A percentile compares a stretch with the other conserved stretches of the same genome.
These are phyloP conservation scores for Zaprionus vittiger DNA, from an alignment of 1,140 invertebrate genomes.

Conservation along the genomic window DNA sequence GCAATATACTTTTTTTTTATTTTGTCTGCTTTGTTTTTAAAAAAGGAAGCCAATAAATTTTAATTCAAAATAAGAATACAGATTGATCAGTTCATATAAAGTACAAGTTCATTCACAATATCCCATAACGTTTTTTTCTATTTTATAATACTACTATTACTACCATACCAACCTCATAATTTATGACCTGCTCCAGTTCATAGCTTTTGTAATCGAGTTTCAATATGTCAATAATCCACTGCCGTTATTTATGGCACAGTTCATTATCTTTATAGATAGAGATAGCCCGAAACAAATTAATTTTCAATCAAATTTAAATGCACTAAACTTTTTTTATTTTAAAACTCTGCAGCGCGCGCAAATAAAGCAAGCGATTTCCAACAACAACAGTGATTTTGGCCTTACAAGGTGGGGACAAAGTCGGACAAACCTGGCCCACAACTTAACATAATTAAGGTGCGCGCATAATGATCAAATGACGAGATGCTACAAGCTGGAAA, in stretches of 20 bases:
- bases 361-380: conserved; percentile 31
- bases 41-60: background rate
- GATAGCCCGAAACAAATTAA: conserved; percentile 55
- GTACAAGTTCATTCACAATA: no score
- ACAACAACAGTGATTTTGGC: conserved; percentile 36
- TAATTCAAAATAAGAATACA: background rate
- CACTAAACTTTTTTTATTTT: conserved; percentile 38
- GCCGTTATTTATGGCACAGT: conserved; percentile 35
- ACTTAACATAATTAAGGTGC: conserved; percentile 75
- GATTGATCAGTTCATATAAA: no score
- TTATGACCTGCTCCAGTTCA: conserved; percentile 49
- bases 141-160: background rate
- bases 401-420: conserved; percentile 17
- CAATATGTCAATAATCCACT: conserved; percentile 28
- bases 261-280: conserved; percentile 45
- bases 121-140: no score
- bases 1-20: conserved; percentile 51
- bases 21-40: conserved; percentile 15
- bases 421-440: conserved; percentile 39
- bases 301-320: conserved; percentile 69
- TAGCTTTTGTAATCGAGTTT: conserved; percentile 58
- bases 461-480: conserved; percentile 59
- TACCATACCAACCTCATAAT: background rate
- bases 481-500: conserved; percentile 23
- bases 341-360: conserved; percentile 43